Base-by-base conservation (phyloP, 1,140 invertebrate species). In the Zaprionus vittiger region DNA sequence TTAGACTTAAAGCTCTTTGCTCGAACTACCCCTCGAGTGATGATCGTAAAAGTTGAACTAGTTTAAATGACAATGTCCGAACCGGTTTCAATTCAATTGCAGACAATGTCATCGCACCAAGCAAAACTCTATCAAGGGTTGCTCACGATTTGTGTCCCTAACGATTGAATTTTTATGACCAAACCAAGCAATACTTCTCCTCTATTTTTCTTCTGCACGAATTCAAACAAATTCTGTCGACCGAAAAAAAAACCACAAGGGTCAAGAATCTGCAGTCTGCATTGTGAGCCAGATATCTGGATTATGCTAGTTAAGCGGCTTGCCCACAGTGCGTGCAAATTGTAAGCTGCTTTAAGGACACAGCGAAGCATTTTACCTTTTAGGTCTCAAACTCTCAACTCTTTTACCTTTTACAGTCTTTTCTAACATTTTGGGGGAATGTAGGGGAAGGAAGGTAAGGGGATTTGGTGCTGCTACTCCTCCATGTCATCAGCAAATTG, bases 291-390 rank as follows among this genome's bases (percentile, higher is more conserved):
- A 91, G 81, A 91, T 91, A 91, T 86, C 84, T 79, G 83, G 91
- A 91, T 92, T 92, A 91, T 92, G 83, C 73, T 60, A 89, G 91
- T 81, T 81, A 91, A 92, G 81, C 86, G 82, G 91, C 91, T 92
- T 92, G 83, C 26, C 71, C 68, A 81, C 69, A 72, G 66, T 65
- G 66, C 76, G 75, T 28, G 67, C 77, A 87, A 83, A 71, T 81
- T 79, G 81, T 90, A 84, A 84, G 85, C 83, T 47, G 84, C 84
- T 89, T 89, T 84, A 81, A 84, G 69, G 62, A 31, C 47, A 60
- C 52, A 47, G 44, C 62, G 34, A 31, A 70, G 14, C 63, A 72
- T 76, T 65, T 75, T 75, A 64, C 61, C 69, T 47, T 47, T 79
- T 90, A 56, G 84, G 79, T 56, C 61, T 37, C 56, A 57, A 66